Percentiles rank a stretch among this genome's conserved stretches.
These are phyloP conservation scores for Colletes gigas DNA, from an alignment of 1,140 invertebrate species.

Conservation along the genomic window DNA sequence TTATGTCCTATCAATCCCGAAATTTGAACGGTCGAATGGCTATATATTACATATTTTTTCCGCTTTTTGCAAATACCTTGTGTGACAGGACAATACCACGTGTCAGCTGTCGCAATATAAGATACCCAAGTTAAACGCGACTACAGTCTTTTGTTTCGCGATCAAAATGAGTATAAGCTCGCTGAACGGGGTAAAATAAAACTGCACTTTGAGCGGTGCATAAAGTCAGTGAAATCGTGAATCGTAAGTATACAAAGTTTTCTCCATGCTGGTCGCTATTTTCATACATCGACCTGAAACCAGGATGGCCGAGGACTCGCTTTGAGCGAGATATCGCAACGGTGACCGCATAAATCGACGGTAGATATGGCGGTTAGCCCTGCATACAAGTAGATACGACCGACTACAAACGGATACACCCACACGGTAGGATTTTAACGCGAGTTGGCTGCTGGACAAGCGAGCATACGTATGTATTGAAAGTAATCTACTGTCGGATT, in stretches of 20 bases:
- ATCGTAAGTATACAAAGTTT: slow-evolving; percentile 44
- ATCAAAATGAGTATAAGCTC: too few species aligned
- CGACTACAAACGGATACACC: slow-evolving; percentile 33
- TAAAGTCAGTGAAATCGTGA: background rate
- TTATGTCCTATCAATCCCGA: too few species aligned
- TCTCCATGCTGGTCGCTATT: slow-evolving; percentile 59
- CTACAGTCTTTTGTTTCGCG: too few species aligned
- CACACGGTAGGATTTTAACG: slow-evolving; percentile 39
- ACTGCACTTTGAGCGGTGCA: too few species aligned
- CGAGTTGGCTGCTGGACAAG: slow-evolving; percentile 41
- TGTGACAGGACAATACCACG: too few species aligned
- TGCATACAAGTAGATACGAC: slow-evolving; percentile 26
- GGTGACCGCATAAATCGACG: slow-evolving; percentile 61
- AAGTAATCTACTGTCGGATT: slow-evolving; percentile 70
- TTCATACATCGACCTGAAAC: slow-evolving; percentile 55
- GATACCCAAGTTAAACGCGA: too few species aligned
- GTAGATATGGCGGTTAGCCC: slow-evolving; percentile 51
- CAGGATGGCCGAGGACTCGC: slow-evolving; percentile 54
- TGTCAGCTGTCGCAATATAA: too few species aligned
- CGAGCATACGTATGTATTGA: slow-evolving; percentile 52
- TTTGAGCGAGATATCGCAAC: slow-evolving; percentile 64
- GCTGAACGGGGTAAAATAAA: too few species aligned
- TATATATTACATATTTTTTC: too few species aligned
- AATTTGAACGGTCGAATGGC: too few species aligned
- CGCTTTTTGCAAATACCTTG: too few species aligned